Base-by-base conservation (phyloP, 2,797 vertebrate genomes). In the Sebastiscus tertius region DNA sequence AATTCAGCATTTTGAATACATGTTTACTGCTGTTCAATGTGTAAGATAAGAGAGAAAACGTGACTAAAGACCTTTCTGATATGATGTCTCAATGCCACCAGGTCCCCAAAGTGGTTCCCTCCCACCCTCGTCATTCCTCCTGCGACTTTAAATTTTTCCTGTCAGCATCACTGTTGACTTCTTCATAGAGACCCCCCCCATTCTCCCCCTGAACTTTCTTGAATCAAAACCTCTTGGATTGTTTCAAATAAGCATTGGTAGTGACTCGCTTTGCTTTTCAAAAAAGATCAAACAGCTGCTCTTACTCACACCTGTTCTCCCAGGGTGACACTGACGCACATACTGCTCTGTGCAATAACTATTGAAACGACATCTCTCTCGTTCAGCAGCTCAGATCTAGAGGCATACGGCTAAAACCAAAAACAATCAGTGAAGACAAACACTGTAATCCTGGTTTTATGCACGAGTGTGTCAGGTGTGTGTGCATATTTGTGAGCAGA, bases 281-380 rank as follows among this genome's bases (percentile, higher is more conserved):
- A 92, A 94, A 90, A 91, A 92, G 89, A 95, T 95, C 92, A 95
- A 95, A 96, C 95, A 94, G 94, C 92, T 95, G 94, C 92, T 94
- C 95, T 95, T 93, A 92, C 90, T 95, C 94, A 95, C 95, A 96
- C 94, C 94, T 96, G 95, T 94, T 95, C 94, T 95, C 94, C 94
- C 88, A 82, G 87, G 85, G 87, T 95, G 95, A 95, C 93, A 92
- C 94, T 96, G 95, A 96, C 93, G 94, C 93, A 95, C 90, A 82
- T 84, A 79, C 88, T 72, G 85, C 90, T 88, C 83, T 69, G 87
- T 89, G 93, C 89, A 90, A 92, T 82, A 90, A 90, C 91, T 89
- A 94, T 72, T 89, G 83, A 89, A 87, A 92, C 56, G 76, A 93
- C 90, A 90, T 89, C 90, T 93, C 77, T 79, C 79, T 88, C 71